Evolutionary conservation across 1,140 invertebrate genomes (phyloP), one percentile per base, ranked within the genome.

Genomic region (Mylabris phalerata): DNA sequence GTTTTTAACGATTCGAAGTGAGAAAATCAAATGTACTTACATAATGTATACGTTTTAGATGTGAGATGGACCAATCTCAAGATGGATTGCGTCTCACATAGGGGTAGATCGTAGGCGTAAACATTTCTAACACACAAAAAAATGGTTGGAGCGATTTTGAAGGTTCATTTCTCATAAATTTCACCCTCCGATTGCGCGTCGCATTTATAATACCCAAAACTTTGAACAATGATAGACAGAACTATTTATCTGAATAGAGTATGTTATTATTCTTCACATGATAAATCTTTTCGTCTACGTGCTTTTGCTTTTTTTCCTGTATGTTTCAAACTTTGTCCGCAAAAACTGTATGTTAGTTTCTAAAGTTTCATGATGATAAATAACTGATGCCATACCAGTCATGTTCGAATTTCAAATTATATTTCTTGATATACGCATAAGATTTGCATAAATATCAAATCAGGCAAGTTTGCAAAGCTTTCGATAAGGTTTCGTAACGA

Each of bases 81-180:
- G 60, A 61, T 61, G 60, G 60, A 61, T 61, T 57, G 60, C 60
- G 41, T 44, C 9, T 32, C 24, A 27, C 47, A 56, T 52, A 54
- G 51, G 59, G 55, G 55, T 57, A 52, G 60, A 61, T 49, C 47
- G 55, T 57, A 50, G 55, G 55, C 60, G 60, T 61, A 61, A 61
- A 61, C 60, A 61, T 32, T 50, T 43, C 50, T 48, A 47, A 39
- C 56, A 4, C 41, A 9, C 5, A 42, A n/a, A 42, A 57, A 62
- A 59, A 62, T 62, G 48, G 47, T 42, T 62, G 43, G 60, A 50
- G 52, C 51, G 60, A 59, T 58, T 58, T 62, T 59, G 61, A 69
- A 67, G 64, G 66, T 67, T 69, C 66, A 67, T 67, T 69, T 69
- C 66, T 69, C 67, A 67, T 67, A 67, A 69, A 64, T 66, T 66